Percentiles rank a stretch among this genome's conserved stretches.
Conservation (phyloP, 2,113 vertebrate species). For the Pseudolaguvia tuberculata region DNA sequence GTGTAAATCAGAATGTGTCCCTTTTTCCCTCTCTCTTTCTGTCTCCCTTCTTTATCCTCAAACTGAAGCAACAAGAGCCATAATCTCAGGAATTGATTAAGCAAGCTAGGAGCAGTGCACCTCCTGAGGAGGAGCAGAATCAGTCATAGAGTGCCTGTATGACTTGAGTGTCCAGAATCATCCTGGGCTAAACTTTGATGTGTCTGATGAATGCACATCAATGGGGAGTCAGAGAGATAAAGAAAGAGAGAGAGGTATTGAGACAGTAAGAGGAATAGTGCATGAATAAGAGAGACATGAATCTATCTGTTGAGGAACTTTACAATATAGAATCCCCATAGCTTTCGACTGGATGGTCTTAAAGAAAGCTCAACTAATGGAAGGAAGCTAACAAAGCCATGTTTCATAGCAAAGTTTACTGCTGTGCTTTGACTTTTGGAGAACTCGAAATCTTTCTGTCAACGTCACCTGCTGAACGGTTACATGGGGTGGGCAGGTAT, state of each 20-base stretch:
- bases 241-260: conserved; percentile 18
- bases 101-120: conserved; percentile 49
- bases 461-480: conserved; percentile 40
- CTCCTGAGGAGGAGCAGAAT: conserved; percentile 53
- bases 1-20: conserved; percentile 6
- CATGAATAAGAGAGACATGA: neutral
- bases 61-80: conserved; percentile 59
- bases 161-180: conserved; percentile 39
- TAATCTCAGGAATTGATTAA: conserved; percentile 65
- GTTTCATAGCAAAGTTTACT: conserved; percentile 39
- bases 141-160: conserved; percentile 47
- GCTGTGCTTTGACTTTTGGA: conserved; percentile 52
- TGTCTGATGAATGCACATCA: conserved; percentile 47
- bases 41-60: conserved; percentile 40
- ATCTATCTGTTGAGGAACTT: conserved; percentile 46
- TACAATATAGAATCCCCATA: conserved; percentile 46
- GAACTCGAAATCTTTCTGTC: conserved; percentile 38
- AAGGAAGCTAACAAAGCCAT: conserved; percentile 37
- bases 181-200: conserved; percentile 51
- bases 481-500: conserved; percentile 26
- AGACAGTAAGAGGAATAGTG: conserved; percentile 11
- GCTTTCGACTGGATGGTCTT: conserved; percentile 36
- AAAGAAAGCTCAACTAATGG: conserved; percentile 36
- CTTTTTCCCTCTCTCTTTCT: conserved; percentile 14
- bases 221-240: conserved; percentile 34